phyloP scores from a whole-genome alignment of 1,140 invertebrate genomes.

The Oppia nitens region DNA sequence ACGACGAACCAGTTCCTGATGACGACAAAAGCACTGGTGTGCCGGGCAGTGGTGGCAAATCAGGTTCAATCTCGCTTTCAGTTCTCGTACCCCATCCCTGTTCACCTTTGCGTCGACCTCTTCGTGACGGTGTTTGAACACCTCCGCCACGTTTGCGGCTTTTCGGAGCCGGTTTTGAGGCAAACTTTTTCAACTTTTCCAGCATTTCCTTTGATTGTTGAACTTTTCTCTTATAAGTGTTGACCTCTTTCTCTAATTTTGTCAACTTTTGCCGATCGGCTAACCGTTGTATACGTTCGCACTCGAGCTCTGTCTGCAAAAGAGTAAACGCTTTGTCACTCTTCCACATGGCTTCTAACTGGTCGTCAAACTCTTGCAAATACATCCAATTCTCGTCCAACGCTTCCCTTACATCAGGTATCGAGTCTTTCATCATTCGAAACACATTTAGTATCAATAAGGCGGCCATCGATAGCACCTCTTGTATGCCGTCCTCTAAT shows the following conservation, averaged over 20 bases:
- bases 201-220: not conserved
- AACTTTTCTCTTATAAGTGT: not conserved
- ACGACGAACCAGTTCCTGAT: not conserved
- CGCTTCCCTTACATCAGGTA: not conserved
- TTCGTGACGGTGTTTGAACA: not conserved
- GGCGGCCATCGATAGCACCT: not conserved
- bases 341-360: not conserved
- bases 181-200: not conserved
- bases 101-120: not conserved
- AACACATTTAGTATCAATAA: constrained; percentile 1
- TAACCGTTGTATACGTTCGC: not conserved
- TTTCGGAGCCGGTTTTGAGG: not conserved
- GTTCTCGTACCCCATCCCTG: too few relatives aligned
- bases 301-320: not conserved
- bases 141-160: not conserved
- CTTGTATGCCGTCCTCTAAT: not conserved
- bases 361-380: not conserved
- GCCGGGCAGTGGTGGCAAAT: not conserved
- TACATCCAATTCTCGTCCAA: not conserved
- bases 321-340: not conserved
- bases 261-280: not conserved
- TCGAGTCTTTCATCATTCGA: not conserved
- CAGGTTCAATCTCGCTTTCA: not conserved
- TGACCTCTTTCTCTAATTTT: not conserved
- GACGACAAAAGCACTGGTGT: not conserved